phyloP scores from a whole-genome alignment of 2,888 invertebrate genomes.

The Palloptera scutellata region DNA sequence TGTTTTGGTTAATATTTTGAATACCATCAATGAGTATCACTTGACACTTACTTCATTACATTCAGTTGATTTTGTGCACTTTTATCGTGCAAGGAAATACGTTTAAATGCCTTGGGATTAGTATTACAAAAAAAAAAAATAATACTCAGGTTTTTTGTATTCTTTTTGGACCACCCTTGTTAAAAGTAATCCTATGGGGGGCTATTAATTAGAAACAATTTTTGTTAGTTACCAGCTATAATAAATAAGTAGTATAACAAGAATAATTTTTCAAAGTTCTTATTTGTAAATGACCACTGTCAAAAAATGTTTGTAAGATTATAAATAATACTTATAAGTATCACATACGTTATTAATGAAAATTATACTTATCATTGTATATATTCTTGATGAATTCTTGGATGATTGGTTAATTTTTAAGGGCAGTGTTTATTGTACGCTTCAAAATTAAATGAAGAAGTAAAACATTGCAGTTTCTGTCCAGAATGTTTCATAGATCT shows the following conservation, averaged over 20 bases:
- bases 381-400: too few species aligned
- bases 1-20: background rate
- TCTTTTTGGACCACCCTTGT: constrained; percentile 12
- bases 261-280: background rate
- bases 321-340: background rate
- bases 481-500: too few species aligned
- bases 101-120: background rate
- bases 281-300: background rate
- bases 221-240: too few species aligned
- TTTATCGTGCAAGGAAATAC: constrained; percentile 2
- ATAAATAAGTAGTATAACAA: background rate
- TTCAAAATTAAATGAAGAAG: too few species aligned
- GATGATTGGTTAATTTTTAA: too few species aligned
- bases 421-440: too few species aligned
- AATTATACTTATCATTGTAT: too few species aligned
- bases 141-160: background rate
- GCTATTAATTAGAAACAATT: constrained; percentile 7
- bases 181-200: background rate
- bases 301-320: background rate
- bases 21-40: background rate
- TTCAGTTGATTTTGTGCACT: background rate
- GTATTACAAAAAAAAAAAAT: background rate
- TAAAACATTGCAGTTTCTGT: too few species aligned
- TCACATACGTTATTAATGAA: background rate
- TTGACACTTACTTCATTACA: background rate